phyloP scores from a whole-genome alignment of 2,888 invertebrate species.

The Maniola hyperantus region DNA sequence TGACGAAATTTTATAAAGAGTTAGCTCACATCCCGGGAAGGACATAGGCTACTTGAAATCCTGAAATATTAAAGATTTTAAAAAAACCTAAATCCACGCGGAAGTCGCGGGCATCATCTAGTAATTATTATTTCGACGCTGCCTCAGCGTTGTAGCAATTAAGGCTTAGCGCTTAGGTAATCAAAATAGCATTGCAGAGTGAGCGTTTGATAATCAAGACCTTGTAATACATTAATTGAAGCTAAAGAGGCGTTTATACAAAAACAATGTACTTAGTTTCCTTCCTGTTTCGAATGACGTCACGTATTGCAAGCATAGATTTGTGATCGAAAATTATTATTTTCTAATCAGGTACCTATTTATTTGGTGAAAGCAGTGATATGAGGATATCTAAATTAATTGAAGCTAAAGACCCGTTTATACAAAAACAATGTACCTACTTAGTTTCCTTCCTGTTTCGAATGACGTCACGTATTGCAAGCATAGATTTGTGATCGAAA shows the following conservation, averaged over 20 bases:
- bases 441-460: constrained; percentile 41
- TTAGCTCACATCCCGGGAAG: too few species aligned
- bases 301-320: constrained; percentile 28
- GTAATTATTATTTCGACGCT: not conserved
- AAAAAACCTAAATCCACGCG: too few species aligned
- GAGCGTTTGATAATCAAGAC: constrained; percentile 22
- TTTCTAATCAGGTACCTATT: not conserved
- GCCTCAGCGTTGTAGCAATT: not conserved
- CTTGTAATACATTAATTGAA: constrained; percentile 35
- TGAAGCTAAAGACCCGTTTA: constrained; percentile 32
- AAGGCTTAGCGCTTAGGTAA: not conserved
- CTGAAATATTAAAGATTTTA: too few species aligned
- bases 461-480: constrained; percentile 35
- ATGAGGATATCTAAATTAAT: too few species aligned
- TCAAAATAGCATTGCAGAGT: constrained; percentile 8
- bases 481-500: not conserved
- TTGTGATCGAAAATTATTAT: not conserved
- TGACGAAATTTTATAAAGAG: too few species aligned
- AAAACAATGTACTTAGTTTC: constrained; percentile 36
- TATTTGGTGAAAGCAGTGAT: not conserved
- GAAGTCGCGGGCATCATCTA: too few species aligned
- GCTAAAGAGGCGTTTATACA: constrained; percentile 32
- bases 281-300: constrained; percentile 39
- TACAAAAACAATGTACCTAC: constrained; percentile 29
- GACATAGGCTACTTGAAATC: too few species aligned